Percentiles rank a stretch among this genome's conserved stretches.
These are phyloP conservation scores for Cladorhizidae sp. DNA, from an alignment of 37 sponge, comb jelly and placozoan species.

Conservation along the genomic window DNA sequence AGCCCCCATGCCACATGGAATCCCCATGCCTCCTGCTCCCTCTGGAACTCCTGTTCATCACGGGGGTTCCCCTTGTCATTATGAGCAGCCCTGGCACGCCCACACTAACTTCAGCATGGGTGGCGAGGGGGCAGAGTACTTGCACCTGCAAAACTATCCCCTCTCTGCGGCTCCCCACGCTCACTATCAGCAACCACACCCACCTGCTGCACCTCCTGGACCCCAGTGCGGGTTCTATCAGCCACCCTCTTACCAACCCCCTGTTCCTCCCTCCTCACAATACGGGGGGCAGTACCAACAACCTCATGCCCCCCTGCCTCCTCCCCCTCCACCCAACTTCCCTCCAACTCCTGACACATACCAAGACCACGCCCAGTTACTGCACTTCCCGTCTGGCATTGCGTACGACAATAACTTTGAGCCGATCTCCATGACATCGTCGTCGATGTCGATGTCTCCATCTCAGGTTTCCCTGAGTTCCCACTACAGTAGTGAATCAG, in stretches of 20 bases:
- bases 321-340: constrained; percentile 39
- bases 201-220: no score
- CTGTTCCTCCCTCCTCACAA: background rate
- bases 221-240: background rate
- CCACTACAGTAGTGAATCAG: constrained; percentile 27
- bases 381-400: constrained; percentile 5
- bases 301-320: constrained; percentile 1
- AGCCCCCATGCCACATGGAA: no score
- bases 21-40: no score
- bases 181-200: background rate
- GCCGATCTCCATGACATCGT: background rate
- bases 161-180: background rate
- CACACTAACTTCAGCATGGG: no score
- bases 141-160: no score
- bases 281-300: background rate
- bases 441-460: constrained; percentile 18
- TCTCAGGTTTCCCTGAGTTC: constrained; percentile 29
- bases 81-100: no score
- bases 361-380: background rate
- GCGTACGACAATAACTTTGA: background rate
- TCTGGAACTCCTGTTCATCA: no score
- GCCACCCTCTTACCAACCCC: background rate
- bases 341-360: background rate
- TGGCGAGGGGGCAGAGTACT: no score
- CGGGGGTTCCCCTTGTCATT: no score